Evolutionary conservation across 2,797 vertebrate genomes (phyloP), one percentile per base, ranked within the genome.

Genomic region (Darevskia nairensis): DNA sequence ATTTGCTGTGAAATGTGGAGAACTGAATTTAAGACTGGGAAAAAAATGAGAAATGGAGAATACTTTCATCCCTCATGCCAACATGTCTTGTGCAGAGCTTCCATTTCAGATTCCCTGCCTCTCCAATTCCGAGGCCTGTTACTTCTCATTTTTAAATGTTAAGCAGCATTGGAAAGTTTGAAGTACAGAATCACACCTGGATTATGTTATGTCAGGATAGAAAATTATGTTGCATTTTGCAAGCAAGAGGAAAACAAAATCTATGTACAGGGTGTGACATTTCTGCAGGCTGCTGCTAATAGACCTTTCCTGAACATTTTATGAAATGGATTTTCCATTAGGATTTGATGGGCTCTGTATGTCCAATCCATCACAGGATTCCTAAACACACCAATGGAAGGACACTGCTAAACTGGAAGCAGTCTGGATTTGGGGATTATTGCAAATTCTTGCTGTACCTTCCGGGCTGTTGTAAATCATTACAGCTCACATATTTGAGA

Each of bases 271-370:
- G 27, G 32, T 44, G 27, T 39, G 39, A 32, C 2, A 75, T 64
- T 64, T 81, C 39, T 44, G 5, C 11, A 19, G 23, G 35, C 6
- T 59, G 25, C 77, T 44, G 55, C 78, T 81, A 74, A 23, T 7
- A 64, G 6, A 59, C 13, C 29, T 79, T 46, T 59, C 27, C 78
- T 41, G 25, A 80, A 79, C 9, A 64, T 74, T 80, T 59, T 41
- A 80, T 23, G n/a, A 66, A 85, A 85, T 66, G 23, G 15, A 3
- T 80, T 89, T 80, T 66, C 39, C 41, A 41, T 87, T 81, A 64
- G 41, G 10, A 41, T 81, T 41, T 44, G 50, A 84, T 39, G 27
- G 29, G 13, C 3, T 25, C 29, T 35, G 23, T 72, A 55, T 84
- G 11, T 71, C 8, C n/a, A 80, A 23, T 74, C 55, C 39, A 66